Evolutionary conservation across 2,797 vertebrate genomes (phyloP).

Genomic region (Chelon auratus): DNA sequence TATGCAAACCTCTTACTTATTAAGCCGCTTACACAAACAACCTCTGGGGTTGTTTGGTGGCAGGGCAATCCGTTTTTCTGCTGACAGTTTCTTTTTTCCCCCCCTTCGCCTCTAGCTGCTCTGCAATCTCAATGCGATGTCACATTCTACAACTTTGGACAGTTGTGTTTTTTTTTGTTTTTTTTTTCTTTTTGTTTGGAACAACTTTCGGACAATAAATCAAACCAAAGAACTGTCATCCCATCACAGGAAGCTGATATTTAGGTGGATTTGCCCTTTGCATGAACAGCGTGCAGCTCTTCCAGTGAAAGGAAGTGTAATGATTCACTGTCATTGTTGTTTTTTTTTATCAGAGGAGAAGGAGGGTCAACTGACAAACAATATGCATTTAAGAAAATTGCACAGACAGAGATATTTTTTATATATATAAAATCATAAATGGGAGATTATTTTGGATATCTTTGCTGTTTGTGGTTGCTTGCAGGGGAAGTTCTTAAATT

Average conservation of each 20-base stretch:
- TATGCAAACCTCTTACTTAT: background rate
- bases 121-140: background rate
- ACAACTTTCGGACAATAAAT: background rate
- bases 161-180: background rate
- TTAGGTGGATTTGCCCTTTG: background rate
- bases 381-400: background rate
- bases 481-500: background rate
- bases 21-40: background rate
- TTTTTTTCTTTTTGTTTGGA: background rate
- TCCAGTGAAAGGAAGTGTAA: conserved; percentile 33
- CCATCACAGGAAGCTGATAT: background rate
- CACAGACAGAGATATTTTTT: background rate
- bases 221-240: rapidly evolving
- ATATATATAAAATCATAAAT: background rate
- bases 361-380: background rate
- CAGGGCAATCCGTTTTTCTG: background rate
- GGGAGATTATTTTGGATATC: background rate
- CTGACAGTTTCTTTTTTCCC: background rate
- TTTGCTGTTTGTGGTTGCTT: background rate
- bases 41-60: background rate
- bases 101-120: background rate
- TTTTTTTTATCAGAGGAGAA: conserved; percentile 9
- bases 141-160: background rate
- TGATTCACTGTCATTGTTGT: conserved; percentile 24
- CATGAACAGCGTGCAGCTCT: conserved; percentile 23